Evolutionary conservation across 2,888 invertebrate genomes (phyloP).

Genomic region (Frankliniella intonsa): DNA sequence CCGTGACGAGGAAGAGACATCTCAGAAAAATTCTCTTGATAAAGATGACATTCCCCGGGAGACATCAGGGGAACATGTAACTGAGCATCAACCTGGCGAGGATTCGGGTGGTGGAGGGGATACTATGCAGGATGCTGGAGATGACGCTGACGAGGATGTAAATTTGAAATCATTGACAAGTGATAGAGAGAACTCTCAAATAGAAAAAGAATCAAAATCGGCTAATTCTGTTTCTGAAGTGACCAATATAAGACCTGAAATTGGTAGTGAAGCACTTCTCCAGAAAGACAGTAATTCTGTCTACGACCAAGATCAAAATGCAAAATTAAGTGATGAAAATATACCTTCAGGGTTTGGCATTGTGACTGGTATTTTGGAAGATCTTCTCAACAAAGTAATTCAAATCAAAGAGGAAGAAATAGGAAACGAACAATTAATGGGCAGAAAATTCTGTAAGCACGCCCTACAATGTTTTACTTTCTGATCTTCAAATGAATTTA

Average conservation of each 20-base stretch:
- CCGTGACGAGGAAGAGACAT: constrained; percentile 12
- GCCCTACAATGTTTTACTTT: background rate
- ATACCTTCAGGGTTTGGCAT: background rate
- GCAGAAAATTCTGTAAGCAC: background rate
- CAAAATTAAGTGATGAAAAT: background rate
- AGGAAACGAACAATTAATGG: background rate
- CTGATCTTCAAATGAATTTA: background rate
- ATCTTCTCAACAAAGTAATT: background rate
- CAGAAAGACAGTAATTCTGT: too few relatives aligned
- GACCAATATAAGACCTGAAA: background rate
- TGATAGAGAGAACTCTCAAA: background rate
- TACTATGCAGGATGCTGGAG: constrained; percentile 31
- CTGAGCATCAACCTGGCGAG: constrained; percentile 37
- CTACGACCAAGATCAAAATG: too few relatives aligned
- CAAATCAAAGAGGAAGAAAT: background rate
- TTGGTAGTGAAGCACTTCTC: background rate
- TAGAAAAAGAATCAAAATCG: background rate
- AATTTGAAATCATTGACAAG: background rate
- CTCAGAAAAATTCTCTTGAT: constrained; percentile 22
- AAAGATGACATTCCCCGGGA: background rate
- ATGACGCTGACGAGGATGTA: constrained; percentile 33
- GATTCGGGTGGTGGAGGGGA: constrained; percentile 37
- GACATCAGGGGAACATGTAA: constrained; percentile 30
- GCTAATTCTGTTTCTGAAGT: background rate
- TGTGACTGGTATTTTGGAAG: background rate